Percentiles rank a stretch among this genome's conserved stretches.
These are phyloP conservation scores for Oreochromis niloticus DNA, from an alignment of 2,113 vertebrate species.

Conservation along the genomic window DNA sequence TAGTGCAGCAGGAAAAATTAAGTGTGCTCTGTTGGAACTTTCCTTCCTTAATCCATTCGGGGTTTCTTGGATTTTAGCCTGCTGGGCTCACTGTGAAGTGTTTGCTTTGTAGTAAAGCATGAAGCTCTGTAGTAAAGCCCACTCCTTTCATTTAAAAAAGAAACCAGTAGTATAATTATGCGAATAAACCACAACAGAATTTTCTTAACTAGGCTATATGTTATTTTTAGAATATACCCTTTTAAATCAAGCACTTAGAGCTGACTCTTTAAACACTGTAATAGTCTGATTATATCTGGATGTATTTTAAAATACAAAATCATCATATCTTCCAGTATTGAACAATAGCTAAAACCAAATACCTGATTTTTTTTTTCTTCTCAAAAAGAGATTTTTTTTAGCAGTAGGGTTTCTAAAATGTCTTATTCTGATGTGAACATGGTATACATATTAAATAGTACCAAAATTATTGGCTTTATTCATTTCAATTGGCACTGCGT, in stretches of 20 bases:
- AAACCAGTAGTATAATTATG: not conserved
- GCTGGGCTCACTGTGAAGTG: not conserved
- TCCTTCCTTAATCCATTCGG: conserved; percentile 30
- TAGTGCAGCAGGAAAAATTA: conserved; percentile 46
- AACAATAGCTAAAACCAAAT: not conserved
- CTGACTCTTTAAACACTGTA: not conserved
- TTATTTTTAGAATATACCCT: not conserved
- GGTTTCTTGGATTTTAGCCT: conserved; percentile 42
- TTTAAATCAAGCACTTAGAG: not conserved
- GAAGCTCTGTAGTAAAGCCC: not conserved
- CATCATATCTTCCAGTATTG: not conserved
- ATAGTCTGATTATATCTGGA: not conserved
- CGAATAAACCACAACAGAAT: not conserved
- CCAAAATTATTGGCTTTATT: not conserved
- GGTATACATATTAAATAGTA: not conserved
- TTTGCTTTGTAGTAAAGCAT: not conserved
- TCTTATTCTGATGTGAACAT: not conserved
- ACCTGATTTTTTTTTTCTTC: rapidly evolving
- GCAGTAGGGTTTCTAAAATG: not conserved
- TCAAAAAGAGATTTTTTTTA: not conserved
- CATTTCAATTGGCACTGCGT: not conserved
- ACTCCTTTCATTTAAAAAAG: not conserved
- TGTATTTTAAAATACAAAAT: not conserved
- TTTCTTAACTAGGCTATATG: not conserved
- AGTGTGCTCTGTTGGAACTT: conserved; percentile 12